Conservation (phyloP, 2,113 vertebrate genomes). For the Edolisoma coerulescens region DNA sequence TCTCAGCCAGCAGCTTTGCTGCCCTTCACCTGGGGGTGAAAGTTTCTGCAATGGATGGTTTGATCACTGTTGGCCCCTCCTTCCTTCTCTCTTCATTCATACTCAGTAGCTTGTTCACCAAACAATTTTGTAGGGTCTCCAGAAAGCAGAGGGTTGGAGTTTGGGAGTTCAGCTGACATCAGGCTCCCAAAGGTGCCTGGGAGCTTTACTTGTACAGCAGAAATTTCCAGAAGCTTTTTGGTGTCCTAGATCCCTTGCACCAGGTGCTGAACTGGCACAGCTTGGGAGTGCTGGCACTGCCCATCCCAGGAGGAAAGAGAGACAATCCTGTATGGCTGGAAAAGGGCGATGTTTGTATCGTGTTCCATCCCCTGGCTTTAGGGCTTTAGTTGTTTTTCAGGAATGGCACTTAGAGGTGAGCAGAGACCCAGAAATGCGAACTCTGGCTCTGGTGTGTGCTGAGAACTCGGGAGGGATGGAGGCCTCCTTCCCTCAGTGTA, state of each 20-base stretch:
- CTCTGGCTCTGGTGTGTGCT: neutral
- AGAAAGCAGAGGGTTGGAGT: neutral
- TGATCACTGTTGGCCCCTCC: neutral
- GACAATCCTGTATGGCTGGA: neutral
- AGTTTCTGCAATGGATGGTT: neutral
- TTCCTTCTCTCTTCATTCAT: neutral
- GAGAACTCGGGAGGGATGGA: neutral
- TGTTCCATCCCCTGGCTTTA: neutral
- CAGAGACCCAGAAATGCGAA: neutral
- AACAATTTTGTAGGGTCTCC: neutral
- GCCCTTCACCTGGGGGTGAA: neutral
- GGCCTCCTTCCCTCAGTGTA: neutral
- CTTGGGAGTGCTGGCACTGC: neutral
- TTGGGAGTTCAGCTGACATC: neutral
- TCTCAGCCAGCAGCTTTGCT: neutral
- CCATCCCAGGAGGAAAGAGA: accelerated
- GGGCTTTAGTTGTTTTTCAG: neutral
- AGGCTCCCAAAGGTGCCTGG: neutral
- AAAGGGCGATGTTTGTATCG: neutral
- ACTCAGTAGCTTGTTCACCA: neutral
- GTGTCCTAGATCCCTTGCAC: neutral
- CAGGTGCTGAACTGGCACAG: neutral
- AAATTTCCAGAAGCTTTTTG: neutral
- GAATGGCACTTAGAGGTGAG: neutral
- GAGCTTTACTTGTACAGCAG: neutral